phyloP scores from a whole-genome alignment of 2,797 vertebrate species.

The Anomalospiza imberbis region DNA sequence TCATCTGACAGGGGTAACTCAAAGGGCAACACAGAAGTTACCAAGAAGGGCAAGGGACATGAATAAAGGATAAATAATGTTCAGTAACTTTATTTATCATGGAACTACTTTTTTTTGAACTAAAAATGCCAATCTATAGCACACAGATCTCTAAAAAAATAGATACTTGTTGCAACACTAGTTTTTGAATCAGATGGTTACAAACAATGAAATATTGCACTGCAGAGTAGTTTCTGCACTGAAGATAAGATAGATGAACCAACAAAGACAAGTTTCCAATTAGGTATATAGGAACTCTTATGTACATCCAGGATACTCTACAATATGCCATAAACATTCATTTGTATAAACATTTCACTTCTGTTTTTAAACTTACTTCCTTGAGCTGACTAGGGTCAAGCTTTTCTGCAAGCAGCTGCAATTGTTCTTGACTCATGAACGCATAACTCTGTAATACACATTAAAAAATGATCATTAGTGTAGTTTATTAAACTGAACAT shows the following conservation, averaged over 20 bases:
- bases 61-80: not conserved
- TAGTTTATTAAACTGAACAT: not conserved
- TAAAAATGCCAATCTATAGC: not conserved
- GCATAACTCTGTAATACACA: conserved; percentile 84
- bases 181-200: not conserved
- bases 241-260: not conserved
- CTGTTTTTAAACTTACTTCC: conserved; percentile 79
- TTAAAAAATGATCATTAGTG: conserved; percentile 27
- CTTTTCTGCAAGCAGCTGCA: conserved; percentile 86
- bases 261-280: not conserved
- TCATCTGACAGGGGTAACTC: not conserved
- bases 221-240: not conserved
- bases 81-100: not conserved
- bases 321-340: not conserved
- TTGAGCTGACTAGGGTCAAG: conserved; percentile 86
- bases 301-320: not conserved
- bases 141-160: not conserved
- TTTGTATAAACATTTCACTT: not conserved
- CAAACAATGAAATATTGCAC: not conserved
- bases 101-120: not conserved
- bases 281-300: not conserved
- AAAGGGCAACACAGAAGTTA: not conserved
- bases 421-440: conserved; percentile 93
- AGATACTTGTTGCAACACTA: not conserved
- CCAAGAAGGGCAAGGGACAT: not conserved